Evolutionary conservation across 2,888 invertebrate genomes (phyloP), one percentile per base, ranked within the genome.

Genomic region (Molorchus minor): DNA sequence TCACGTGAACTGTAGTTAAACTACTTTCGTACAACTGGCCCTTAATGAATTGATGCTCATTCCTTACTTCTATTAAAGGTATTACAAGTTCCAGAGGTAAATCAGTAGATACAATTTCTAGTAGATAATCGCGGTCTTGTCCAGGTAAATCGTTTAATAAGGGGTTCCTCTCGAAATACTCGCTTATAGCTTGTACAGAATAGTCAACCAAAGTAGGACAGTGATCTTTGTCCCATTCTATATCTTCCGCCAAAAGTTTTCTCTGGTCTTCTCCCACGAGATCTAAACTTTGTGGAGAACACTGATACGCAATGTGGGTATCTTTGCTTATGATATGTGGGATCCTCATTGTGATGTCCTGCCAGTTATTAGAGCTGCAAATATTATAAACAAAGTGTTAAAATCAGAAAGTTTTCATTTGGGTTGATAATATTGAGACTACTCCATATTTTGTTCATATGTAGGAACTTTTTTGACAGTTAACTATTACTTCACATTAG

Each of bases 61-160:
- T 36, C 21, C 67, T 66, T 72, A 84, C 86, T 75, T 81, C 80
- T 33, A 87, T 85, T 12, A 81, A 67, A 1, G 84, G 85, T 2
- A 87, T 84, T 35, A 84, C 83, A 56, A 82, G 76, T 58, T 84
- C 84, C 33, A 89, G 79, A 1, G 86, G 85, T 56, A 89, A 82
- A 73, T 85, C 82, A 1, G 83, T 82, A 1, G 88, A 84, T 64
- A 86, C 81, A 56, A 86, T 78, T 78, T 88, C 88, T 76, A 88
- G 82, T 1, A 89, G 77, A 54, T 83, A 79, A 67, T 86, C 83
- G 25, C 83, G 76, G 70, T 89, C 88, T 60, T 82, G 82, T 66
- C 84, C 84, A 8, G 87, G 82, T 29, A 89, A 78, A 54, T 77
- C 79, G 10, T 84, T 73, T 1, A 88, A 77, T n/a, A 87, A 80